Conservation (phyloP, 1,140 invertebrate species). For the Leptopilina boulardi region DNA sequence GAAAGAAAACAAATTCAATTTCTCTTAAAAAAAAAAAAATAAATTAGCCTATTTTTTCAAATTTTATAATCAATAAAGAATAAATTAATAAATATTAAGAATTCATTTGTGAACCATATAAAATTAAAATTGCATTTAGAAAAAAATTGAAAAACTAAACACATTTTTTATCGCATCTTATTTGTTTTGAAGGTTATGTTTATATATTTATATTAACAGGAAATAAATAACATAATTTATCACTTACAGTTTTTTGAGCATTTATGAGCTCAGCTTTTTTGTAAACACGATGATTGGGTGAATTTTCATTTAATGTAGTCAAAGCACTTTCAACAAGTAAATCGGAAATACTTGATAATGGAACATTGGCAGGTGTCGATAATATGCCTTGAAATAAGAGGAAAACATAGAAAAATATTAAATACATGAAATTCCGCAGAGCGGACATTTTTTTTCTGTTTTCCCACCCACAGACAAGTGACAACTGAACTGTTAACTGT, state of each 20-base stretch:
- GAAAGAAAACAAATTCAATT: too few species aligned
- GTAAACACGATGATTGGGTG: slow-evolving; percentile 61
- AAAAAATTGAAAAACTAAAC: slow-evolving; percentile 17
- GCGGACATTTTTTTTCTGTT: slow-evolving; percentile 30
- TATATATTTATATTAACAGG: too few species aligned
- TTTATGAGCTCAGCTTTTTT: slow-evolving; percentile 64
- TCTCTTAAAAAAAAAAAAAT: too few species aligned
- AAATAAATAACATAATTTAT: neutral
- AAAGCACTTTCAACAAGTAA: slow-evolving; percentile 59
- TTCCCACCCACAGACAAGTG: neutral
- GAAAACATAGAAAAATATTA: neutral
- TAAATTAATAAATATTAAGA: too few species aligned
- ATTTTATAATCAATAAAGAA: too few species aligned
- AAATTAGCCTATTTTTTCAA: too few species aligned
- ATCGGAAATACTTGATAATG: slow-evolving; percentile 49
- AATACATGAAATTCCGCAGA: slow-evolving; percentile 8
- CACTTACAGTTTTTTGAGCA: slow-evolving; percentile 65
- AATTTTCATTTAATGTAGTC: slow-evolving; percentile 61
- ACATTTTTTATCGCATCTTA: too few species aligned
- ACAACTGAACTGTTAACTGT: neutral
- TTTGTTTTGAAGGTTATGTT: too few species aligned
- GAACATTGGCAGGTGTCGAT: slow-evolving; percentile 47
- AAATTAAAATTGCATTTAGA: too few species aligned
- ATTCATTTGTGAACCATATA: too few species aligned
- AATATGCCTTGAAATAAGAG: neutral